Evolutionary conservation across 1,140 invertebrate genomes (phyloP).

Genomic region (Bactericera cockerelli): DNA sequence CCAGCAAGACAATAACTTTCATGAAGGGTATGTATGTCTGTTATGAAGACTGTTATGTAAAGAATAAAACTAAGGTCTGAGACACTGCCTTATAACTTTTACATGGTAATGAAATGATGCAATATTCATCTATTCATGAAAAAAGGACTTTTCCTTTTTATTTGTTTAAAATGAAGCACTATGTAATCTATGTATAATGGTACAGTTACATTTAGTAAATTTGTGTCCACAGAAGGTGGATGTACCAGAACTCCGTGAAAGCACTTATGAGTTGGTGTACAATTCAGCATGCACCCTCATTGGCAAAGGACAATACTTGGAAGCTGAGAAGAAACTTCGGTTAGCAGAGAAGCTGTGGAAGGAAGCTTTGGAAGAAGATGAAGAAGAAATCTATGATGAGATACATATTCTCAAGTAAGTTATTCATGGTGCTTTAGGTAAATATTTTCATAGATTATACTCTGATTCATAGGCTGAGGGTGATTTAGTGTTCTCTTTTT

Average conservation of each 20-base stretch:
- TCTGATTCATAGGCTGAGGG: neutral
- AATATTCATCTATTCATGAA: too few species aligned
- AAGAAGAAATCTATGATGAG: conserved; percentile 78
- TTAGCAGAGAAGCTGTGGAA: conserved; percentile 68
- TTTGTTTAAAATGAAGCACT: too few species aligned
- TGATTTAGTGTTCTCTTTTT: neutral
- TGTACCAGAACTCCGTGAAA: conserved; percentile 36
- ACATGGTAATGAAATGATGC: too few species aligned
- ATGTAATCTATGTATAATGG: neutral
- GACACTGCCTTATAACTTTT: too few species aligned
- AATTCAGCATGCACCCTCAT: conserved; percentile 72
- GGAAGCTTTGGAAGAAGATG: conserved; percentile 76
- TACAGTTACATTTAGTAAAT: neutral
- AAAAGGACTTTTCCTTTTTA: too few species aligned
- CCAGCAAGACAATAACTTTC: too few species aligned
- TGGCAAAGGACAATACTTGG: conserved; percentile 47
- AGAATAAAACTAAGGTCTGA: too few species aligned
- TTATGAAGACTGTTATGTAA: too few species aligned
- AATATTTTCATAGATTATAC: too few species aligned
- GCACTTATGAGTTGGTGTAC: conserved; percentile 77
- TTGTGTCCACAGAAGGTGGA: conserved; percentile 30
- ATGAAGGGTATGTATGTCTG: too few species aligned
- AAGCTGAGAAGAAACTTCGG: conserved; percentile 67
- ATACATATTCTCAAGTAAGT: conserved; percentile 63
- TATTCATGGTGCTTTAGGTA: too few species aligned